phyloP scores from a whole-genome alignment of 2,888 invertebrate genomes.

The Neoaliturus tenellus region DNA sequence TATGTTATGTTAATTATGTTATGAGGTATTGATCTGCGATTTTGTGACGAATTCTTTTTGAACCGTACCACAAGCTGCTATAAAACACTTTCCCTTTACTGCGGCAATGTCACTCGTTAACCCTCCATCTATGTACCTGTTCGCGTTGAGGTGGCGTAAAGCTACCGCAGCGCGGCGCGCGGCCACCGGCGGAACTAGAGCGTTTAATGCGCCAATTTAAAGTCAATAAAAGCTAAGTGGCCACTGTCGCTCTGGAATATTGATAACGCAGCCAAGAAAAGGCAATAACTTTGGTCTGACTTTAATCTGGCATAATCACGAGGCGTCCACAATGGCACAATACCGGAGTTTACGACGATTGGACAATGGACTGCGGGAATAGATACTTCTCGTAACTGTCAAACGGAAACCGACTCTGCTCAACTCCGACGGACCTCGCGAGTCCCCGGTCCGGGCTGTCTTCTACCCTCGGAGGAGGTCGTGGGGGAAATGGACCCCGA shows the following conservation, averaged over 20 bases:
- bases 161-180: neutral
- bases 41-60: too few species aligned
- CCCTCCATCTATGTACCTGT: too few species aligned
- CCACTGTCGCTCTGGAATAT: constrained; percentile 28
- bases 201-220: constrained; percentile 26
- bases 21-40: too few species aligned
- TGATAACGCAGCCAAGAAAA: constrained; percentile 41
- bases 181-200: constrained; percentile 17
- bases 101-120: too few species aligned
- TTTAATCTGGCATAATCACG: constrained; percentile 41
- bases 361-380: constrained; percentile 20
- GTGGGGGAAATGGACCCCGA: too few species aligned
- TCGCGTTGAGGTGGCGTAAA: neutral
- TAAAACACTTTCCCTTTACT: too few species aligned
- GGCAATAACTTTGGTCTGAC: constrained; percentile 48
- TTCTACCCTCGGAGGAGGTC: too few species aligned
- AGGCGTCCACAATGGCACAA: constrained; percentile 27
- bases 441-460: too few species aligned
- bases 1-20: too few species aligned
- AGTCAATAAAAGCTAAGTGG: constrained; percentile 46
- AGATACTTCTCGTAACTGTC: constrained; percentile 12
- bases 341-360: neutral
- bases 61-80: too few species aligned
- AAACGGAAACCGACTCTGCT: too few species aligned
- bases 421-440: too few species aligned